Evolutionary conservation across 2,888 invertebrate genomes (phyloP), one percentile per base, ranked within the genome.

Genomic region (Sacculina carcini): DNA sequence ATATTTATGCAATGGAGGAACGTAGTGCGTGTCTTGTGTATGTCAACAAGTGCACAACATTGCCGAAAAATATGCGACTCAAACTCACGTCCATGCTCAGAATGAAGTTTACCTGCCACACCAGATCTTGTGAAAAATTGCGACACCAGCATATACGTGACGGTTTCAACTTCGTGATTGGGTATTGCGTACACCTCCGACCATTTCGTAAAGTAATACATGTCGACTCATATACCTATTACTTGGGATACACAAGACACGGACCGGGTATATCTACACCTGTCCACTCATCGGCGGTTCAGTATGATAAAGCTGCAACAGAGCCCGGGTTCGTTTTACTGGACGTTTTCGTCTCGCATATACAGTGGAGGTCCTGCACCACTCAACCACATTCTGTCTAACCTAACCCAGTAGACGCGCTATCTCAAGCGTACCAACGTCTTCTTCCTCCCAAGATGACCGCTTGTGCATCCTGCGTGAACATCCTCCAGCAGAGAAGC

Each of bases 131-230:
- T 32, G 16, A 48, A 12, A 23, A 50, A 38, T 9, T 50, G n/a
- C 14, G 14, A 47, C 36, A 48, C 50, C 19, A 50, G 19, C 2
- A 16, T 26, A 2, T 49, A 12, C 2, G 50, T 46, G 16, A 50
- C 50, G 1, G 50, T 50, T 6, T 48, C 50, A 9, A 19, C 50
- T 26, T 50, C 34, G 34, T 50, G 2, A 19, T 38, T 21, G 6
- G 36, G 50, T 5, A 50, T 14, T 7, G 48, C 50, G 24, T 36
- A 50, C 12, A 46, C 48, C 3, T 50, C 3, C 9, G 42, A 24
- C 40, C 42, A 44, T n/a, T 19, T 50, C 1, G 50, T 50, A 14
- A 44, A 10, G 14, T 50, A 50, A n/a, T 50, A 40, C 42, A 36
- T 50, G 10, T 21, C 36, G 5, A 50, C 50, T 14, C 29, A 44